These are phyloP conservation scores for Polia nebulosa DNA, from an alignment of 2,888 invertebrate species.

Conservation along the genomic window DNA sequence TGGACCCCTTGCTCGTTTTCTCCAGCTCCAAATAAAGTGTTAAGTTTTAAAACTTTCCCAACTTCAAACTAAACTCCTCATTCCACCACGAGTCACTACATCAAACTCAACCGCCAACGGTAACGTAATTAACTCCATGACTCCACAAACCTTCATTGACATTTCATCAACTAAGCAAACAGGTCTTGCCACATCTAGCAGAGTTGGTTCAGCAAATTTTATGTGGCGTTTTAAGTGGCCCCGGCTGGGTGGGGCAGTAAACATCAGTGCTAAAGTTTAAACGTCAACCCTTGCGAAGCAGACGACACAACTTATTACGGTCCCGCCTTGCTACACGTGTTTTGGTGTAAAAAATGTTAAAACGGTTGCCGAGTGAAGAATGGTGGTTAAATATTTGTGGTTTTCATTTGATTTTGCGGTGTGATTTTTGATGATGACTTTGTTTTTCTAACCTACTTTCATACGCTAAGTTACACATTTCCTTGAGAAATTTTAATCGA, in stretches of 20 bases:
- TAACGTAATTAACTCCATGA: constrained; percentile 59
- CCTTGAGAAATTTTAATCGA: too few species aligned
- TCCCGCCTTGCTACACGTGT: constrained; percentile 76
- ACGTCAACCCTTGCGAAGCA: constrained; percentile 82
- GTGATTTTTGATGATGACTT: neutral
- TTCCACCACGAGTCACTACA: constrained; percentile 14
- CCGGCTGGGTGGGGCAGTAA: constrained; percentile 79
- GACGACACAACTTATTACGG: constrained; percentile 83
- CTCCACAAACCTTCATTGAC: constrained; percentile 61
- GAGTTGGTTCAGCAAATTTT: constrained; percentile 73
- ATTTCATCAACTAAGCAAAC: constrained; percentile 57
- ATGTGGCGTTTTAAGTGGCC: constrained; percentile 82
- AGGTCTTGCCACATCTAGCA: constrained; percentile 72
- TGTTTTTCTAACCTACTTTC: neutral
- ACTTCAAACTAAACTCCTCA: neutral
- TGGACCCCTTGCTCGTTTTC: neutral
- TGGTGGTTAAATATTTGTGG: constrained; percentile 13
- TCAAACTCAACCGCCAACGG: constrained; percentile 40
- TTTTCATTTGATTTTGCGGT: constrained; percentile 16
- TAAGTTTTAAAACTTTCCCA: constrained; percentile 12
- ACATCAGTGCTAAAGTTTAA: constrained; percentile 85
- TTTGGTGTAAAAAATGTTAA: constrained; percentile 69
- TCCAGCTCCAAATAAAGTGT: neutral
- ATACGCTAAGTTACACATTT: too few species aligned
- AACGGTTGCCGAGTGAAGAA: constrained; percentile 25